Conservation (phyloP, 2,113 vertebrate genomes). For the Hepsetus odoe region DNA sequence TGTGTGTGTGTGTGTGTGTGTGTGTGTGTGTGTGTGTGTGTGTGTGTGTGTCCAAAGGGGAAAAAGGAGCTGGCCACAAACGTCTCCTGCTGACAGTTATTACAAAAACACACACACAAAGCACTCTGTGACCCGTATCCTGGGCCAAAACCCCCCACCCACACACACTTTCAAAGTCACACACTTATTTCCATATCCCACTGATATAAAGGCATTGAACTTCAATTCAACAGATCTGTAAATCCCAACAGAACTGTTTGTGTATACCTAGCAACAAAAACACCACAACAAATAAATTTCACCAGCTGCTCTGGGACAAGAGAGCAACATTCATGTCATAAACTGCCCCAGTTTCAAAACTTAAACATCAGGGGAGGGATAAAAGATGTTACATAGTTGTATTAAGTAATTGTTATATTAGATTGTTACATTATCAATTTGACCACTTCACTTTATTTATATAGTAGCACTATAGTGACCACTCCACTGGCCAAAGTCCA, state of each 20-base stretch:
- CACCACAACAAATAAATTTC: not conserved
- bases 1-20: constrained; percentile 3
- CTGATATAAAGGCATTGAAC: not conserved
- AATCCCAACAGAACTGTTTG: not conserved
- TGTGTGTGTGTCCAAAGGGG: not conserved
- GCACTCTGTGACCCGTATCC: constrained; percentile 29
- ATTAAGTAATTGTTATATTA: no score
- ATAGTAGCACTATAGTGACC: no score
- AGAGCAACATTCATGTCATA: not conserved
- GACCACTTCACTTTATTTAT: no score
- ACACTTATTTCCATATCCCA: not conserved
- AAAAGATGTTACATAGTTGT: no score
- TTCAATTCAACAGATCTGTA: not conserved
- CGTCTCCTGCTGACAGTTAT: constrained; percentile 27
- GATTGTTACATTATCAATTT: no score
- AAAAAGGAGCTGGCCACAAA: constrained; percentile 3
- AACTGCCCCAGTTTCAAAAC: no score
- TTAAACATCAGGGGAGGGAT: no score
- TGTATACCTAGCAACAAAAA: constrained; percentile 1
- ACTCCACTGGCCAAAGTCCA: no score
- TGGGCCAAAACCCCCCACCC: not conserved
- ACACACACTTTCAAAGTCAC: constrained; percentile 43
- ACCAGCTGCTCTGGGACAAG: not conserved
- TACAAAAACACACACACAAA: constrained; percentile 36
- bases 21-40: constrained; percentile 56